phyloP scores from a whole-genome alignment of 2,888 invertebrate genomes.

The Cephus sareptanus region DNA sequence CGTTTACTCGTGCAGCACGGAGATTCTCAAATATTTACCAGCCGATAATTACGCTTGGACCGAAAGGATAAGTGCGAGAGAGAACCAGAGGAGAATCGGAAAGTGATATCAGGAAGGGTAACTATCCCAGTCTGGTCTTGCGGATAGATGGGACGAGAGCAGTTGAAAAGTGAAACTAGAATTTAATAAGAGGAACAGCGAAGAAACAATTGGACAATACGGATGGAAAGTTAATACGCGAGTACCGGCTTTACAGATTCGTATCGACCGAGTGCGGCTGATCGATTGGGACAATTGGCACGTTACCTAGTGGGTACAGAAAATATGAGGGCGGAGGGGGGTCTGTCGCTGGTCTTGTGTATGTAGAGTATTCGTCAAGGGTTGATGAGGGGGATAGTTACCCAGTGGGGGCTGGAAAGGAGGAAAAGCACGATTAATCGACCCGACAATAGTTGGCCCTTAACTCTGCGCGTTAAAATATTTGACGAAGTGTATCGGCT shows the following conservation, averaged over 20 bases:
- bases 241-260: neutral
- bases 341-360: neutral
- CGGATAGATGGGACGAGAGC: neutral
- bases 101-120: neutral
- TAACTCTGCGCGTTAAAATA: neutral
- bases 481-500: neutral
- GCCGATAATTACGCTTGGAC: conserved; percentile 31
- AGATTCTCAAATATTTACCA: conserved; percentile 38
- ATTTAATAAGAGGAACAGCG: neutral
- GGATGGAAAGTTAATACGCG: too few relatives aligned
- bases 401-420: neutral
- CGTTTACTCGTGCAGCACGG: neutral
- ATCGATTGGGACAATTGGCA: neutral
- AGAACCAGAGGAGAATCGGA: neutral
- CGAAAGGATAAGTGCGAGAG: neutral
- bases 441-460: neutral
- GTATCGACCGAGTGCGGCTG: neutral
- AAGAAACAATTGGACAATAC: neutral
- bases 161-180: neutral
- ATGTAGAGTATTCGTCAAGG: neutral
- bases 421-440: neutral
- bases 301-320: neutral
- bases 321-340: neutral
- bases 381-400: neutral
- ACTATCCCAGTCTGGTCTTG: neutral